Conservation (phyloP, 2,797 vertebrate genomes). For the Discoglossus pictus region DNA sequence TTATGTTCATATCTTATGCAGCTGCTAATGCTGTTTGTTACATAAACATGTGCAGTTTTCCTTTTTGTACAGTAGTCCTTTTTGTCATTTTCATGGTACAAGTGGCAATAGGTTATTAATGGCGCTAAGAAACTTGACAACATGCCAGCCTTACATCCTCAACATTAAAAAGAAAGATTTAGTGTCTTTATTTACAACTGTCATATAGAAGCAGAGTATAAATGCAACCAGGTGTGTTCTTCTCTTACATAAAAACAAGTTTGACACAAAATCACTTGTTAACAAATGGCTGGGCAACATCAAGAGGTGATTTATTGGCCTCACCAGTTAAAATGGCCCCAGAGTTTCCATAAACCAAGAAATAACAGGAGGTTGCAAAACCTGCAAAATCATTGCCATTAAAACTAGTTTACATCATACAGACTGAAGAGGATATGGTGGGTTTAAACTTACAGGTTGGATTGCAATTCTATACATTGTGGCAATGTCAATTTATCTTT, state of each 20-base stretch:
- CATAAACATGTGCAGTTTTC: too few species aligned
- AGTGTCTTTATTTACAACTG: conserved; percentile 60
- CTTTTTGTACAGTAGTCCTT: not conserved
- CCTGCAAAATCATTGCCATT: conserved; percentile 60
- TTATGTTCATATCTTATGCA: too few species aligned
- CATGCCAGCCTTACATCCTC: conserved; percentile 54
- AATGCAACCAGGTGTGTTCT: conserved; percentile 67
- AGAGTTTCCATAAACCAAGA: conserved; percentile 41
- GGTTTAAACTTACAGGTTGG: too few species aligned
- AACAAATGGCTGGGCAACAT: conserved; percentile 64
- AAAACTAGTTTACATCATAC: too few species aligned
- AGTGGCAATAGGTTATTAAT: conserved; percentile 58
- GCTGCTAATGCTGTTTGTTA: too few species aligned
- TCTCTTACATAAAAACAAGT: conserved; percentile 60
- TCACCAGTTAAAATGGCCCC: conserved; percentile 58
- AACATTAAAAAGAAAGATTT: conserved; percentile 55
- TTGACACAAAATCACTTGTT: conserved; percentile 67
- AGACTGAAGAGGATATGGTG: too few species aligned
- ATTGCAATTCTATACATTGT: too few species aligned
- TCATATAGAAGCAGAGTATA: conserved; percentile 58
- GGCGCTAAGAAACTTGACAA: conserved; percentile 54
- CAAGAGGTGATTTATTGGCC: conserved; percentile 66
- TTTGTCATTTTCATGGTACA: conserved; percentile 53
- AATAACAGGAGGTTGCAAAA: conserved; percentile 38
- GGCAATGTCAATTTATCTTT: too few species aligned